Evolutionary conservation across 2,797 vertebrate genomes (phyloP).

Genomic region (Vireo griseus): DNA sequence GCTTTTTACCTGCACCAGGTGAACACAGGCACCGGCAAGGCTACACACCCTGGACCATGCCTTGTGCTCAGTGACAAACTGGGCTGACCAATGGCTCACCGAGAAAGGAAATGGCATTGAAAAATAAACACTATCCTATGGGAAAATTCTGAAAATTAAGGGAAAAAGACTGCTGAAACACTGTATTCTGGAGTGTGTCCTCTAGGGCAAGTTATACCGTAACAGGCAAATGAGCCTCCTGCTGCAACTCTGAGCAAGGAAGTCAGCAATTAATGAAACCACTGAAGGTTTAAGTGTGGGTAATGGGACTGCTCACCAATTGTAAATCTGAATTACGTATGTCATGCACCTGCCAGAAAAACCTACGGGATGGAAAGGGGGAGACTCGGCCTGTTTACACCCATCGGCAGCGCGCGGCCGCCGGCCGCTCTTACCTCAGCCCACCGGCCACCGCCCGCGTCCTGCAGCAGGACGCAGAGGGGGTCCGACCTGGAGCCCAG

Average conservation of each 20-base stretch:
- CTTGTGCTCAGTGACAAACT: rapidly evolving
- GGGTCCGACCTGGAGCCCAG: slow-evolving; percentile 90
- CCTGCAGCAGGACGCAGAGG: slow-evolving; percentile 87
- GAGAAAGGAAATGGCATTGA: rapidly evolving
- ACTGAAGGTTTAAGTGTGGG: rapidly evolving
- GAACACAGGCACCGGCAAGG: neutral
- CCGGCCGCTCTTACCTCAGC: slow-evolving; percentile 79
- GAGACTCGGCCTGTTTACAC: rapidly evolving
- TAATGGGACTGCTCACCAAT: rapidly evolving
- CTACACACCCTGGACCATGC: rapidly evolving
- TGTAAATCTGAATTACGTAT: rapidly evolving
- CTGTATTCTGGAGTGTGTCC: rapidly evolving
- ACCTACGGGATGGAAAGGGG: rapidly evolving
- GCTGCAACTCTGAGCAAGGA: rapidly evolving
- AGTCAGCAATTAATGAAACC: neutral
- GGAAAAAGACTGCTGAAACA: neutral
- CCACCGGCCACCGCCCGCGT: slow-evolving; percentile 79
- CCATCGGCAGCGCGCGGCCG: too few relatives aligned
- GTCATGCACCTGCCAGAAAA: rapidly evolving
- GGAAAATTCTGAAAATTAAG: neutral
- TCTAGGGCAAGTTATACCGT: rapidly evolving
- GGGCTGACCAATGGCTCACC: rapidly evolving
- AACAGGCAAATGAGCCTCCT: rapidly evolving
- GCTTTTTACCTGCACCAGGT: rapidly evolving
- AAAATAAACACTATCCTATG: rapidly evolving